phyloP scores from a whole-genome alignment of 2,888 invertebrate genomes.

The Pyrrhopygopsis socrates region DNA sequence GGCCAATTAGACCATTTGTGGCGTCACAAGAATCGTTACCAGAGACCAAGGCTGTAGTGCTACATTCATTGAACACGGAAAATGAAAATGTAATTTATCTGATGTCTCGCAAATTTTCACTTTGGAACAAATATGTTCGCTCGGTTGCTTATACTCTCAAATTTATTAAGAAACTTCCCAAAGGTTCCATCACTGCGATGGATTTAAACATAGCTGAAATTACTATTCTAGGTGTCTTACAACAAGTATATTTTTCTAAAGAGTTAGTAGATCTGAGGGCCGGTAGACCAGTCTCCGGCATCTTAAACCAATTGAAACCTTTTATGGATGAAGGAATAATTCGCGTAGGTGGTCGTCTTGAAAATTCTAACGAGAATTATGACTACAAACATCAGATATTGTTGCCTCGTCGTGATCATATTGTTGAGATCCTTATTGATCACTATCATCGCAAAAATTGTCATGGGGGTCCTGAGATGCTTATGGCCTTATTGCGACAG shows the following conservation, averaged over 20 bases:
- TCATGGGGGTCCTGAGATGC: neutral
- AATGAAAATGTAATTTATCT: no score
- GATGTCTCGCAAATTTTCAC: neutral
- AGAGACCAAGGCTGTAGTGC: no score
- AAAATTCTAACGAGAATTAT: neutral
- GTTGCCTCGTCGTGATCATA: neutral
- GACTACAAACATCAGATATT: neutral
- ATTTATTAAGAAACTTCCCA: neutral
- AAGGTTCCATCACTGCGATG: neutral
- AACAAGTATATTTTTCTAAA: neutral
- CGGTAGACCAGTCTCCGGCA: neutral
- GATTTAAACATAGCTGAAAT: neutral
- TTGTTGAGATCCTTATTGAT: neutral
- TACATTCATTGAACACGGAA: no score
- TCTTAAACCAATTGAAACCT: neutral
- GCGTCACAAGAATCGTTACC: neutral
- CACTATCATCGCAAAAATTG: neutral
- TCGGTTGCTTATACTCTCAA: neutral
- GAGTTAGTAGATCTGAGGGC: neutral
- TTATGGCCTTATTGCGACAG: neutral
- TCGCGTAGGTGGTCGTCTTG: neutral
- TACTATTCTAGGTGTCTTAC: neutral
- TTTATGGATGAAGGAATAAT: neutral
- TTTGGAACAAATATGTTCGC: neutral
- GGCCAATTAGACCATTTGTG: neutral